These are phyloP conservation scores for Drosophila ustulata DNA, from an alignment of 2,888 invertebrate species.

Conservation along the genomic window DNA sequence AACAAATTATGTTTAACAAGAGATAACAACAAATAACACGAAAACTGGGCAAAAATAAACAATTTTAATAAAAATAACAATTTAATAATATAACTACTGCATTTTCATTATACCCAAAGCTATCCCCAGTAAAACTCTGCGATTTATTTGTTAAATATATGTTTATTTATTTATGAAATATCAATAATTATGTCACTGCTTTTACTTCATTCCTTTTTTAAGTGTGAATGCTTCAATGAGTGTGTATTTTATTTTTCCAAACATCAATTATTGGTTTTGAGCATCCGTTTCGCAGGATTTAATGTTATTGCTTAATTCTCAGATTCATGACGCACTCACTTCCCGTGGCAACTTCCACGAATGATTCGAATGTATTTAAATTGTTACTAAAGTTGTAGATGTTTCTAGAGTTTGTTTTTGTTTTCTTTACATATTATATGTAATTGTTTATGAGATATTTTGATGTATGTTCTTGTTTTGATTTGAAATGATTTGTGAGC, in stretches of 20 bases:
- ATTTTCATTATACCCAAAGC: slow-evolving; percentile 14
- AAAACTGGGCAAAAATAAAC: slow-evolving; percentile 40
- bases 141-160: slow-evolving; percentile 48
- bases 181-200: slow-evolving; percentile 59
- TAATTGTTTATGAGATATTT: slow-evolving; percentile 29
- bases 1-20: slow-evolving; percentile 20
- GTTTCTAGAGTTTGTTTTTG: slow-evolving; percentile 2
- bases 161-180: slow-evolving; percentile 75
- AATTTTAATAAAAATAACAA: slow-evolving; percentile 70
- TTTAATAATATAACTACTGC: slow-evolving; percentile 47
- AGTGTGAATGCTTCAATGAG: slow-evolving; percentile 27
- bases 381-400: slow-evolving; percentile 11
- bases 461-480: slow-evolving; percentile 54
- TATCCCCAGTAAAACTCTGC: neutral
- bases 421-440: slow-evolving; percentile 1
- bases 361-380: slow-evolving; percentile 11
- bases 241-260: slow-evolving; percentile 10
- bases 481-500: slow-evolving; percentile 48
- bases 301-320: slow-evolving; percentile 44
- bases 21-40: slow-evolving; percentile 21
- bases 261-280: slow-evolving; percentile 43
- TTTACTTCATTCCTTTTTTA: slow-evolving; percentile 25
- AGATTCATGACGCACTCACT: slow-evolving; percentile 9
- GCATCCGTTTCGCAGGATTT: slow-evolving; percentile 43
- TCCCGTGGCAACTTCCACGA: slow-evolving; percentile 1